Base-by-base conservation (phyloP, 2,113 vertebrate species). In the Gorsachius goisagi region DNA sequence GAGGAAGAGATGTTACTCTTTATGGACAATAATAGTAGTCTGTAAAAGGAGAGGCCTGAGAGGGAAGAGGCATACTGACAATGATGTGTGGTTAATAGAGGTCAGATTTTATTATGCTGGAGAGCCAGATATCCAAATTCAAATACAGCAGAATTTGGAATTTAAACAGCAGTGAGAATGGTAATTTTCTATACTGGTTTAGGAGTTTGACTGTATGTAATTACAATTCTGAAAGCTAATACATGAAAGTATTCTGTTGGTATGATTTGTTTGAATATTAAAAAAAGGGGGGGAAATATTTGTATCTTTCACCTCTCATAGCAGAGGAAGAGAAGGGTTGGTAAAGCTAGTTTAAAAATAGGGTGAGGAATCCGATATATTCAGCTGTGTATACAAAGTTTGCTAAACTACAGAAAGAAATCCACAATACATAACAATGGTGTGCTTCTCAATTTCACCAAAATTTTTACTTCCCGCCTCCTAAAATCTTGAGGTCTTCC, bases 401-500 rank as follows among this genome's bases (percentile, higher is more conserved):
- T 67, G 66, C 53, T 74, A 66, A 73, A 89, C 89, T 72, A 75
- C 71, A 62, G 20, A 69, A 85, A 55, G 41, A 91, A 85, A 90
- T 78, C 27, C 39, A 56, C 39, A 56, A 81, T 71, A 45, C 27
- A 15, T 39, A 62, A 33, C 64, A 88, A 58, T 79, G 55, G 45
- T 58, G 19, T 49, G 49, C n/a, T 63, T 74, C 81, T 89, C 66
- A 68, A 11, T 91, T 95, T 85, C 89, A 82, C 58, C 39, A 72
- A 75, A 47, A 45, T 49, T 82, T 91, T 95, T 59, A 60, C 74
- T 94, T 94, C 62, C 63, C 6, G 3, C 62, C 77, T 89, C 49
- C 85, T 95, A 69, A 93, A 96, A 58, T 50, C 22, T 41, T 55
- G 45, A 89, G 53, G n/a, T 92, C 39, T 81, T 94, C 86, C 84